These are phyloP conservation scores for Drosophila testacea DNA, from an alignment of 2,888 invertebrate genomes.

Conservation along the genomic window DNA sequence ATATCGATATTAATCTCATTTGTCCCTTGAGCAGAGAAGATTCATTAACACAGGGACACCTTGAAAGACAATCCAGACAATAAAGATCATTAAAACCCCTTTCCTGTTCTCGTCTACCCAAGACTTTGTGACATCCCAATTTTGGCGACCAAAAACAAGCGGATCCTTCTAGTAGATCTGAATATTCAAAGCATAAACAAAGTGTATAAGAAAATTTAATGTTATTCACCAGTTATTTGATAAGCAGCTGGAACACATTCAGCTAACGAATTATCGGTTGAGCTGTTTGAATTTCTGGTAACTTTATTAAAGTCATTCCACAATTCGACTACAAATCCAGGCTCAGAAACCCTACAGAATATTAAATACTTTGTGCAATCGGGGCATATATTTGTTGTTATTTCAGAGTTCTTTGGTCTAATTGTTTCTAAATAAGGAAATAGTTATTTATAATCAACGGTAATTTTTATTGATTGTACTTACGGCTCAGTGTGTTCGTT, in stretches of 20 bases:
- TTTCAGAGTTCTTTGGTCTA: neutral
- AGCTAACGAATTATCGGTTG: neutral
- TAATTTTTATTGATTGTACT: neutral
- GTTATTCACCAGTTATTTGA: constrained; percentile 3
- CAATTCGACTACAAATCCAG: neutral
- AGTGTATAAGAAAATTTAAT: neutral
- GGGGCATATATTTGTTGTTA: neutral
- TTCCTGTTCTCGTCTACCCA: neutral
- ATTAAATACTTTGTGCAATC: constrained; percentile 1
- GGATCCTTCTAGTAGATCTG: neutral
- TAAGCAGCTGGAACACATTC: constrained; percentile 4
- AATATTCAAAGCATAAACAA: neutral
- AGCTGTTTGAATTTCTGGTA: neutral
- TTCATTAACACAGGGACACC: constrained; percentile 3
- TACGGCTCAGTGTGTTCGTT: neutral
- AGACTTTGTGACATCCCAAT: constrained; percentile 14
- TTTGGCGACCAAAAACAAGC: constrained; percentile 22
- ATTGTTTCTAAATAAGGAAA: neutral
- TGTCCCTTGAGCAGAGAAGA: neutral
- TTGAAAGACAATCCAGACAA: constrained; percentile 6
- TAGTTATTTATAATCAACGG: neutral
- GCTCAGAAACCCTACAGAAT: neutral
- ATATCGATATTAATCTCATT: neutral
- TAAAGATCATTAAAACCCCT: neutral
- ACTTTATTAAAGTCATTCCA: neutral